phyloP scores from a whole-genome alignment of 2,888 invertebrate genomes.

The Apamea anceps region DNA sequence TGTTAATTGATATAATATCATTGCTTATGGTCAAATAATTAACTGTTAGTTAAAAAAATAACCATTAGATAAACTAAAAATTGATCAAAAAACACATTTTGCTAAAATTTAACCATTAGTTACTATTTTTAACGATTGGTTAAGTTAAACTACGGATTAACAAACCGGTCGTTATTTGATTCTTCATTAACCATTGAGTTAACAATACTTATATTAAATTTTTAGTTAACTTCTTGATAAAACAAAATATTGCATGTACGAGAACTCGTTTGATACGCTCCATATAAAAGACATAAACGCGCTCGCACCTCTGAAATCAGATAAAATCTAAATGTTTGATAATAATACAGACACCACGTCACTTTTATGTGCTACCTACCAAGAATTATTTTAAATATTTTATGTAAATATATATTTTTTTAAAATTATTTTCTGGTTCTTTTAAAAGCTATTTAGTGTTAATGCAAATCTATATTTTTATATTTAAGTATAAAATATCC shows the following conservation, averaged over 20 bases:
- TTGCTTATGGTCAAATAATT: too few species aligned
- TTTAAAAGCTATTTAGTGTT: slow-evolving; percentile 53
- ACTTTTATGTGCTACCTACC: slow-evolving; percentile 7
- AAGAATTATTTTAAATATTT: background rate
- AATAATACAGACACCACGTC: slow-evolving; percentile 8
- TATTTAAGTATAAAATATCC: background rate
- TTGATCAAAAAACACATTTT: too few species aligned
- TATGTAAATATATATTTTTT: slow-evolving; percentile 15
- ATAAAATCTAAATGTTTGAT: slow-evolving; percentile 7
- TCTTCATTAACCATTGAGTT: background rate
- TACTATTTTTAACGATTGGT: too few species aligned
- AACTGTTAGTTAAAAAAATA: too few species aligned
- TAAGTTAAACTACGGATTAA: too few species aligned
- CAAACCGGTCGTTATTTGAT: background rate
- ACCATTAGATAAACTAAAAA: too few species aligned
- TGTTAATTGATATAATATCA: too few species aligned
- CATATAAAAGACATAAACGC: slow-evolving; percentile 85
- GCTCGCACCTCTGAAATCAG: slow-evolving; percentile 40
- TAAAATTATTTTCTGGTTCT: background rate
- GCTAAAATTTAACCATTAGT: too few species aligned
- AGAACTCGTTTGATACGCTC: slow-evolving; percentile 68
- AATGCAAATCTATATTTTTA: slow-evolving; percentile 43
- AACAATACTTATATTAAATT: background rate
- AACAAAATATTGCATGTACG: slow-evolving; percentile 49
- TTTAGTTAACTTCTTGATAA: background rate